These are phyloP conservation scores for Notechis scutatus DNA, from an alignment of 2,113 vertebrate species.

Conservation along the genomic window DNA sequence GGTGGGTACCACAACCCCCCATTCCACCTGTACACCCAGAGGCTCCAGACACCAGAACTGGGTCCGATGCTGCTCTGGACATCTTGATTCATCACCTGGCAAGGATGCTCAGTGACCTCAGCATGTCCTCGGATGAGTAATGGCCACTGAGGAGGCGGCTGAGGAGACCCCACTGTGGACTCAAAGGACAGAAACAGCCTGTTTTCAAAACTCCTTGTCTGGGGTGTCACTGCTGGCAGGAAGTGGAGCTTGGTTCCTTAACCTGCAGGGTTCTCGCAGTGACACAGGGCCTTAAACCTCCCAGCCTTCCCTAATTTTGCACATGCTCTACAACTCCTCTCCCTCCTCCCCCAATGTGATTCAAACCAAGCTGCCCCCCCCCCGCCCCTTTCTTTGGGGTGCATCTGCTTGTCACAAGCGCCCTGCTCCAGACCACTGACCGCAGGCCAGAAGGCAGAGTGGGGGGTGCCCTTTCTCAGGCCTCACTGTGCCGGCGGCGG, in stretches of 20 bases:
- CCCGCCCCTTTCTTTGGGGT: neutral
- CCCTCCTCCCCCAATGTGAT: neutral
- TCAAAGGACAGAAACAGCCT: neutral
- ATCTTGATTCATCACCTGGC: neutral
- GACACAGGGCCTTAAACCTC: neutral
- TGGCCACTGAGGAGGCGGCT: neutral
- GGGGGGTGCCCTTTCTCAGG: neutral
- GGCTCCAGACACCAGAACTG: neutral
- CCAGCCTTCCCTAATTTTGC: neutral
- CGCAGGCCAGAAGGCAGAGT: neutral
- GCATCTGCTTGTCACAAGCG: no score
- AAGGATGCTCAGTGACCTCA: neutral
- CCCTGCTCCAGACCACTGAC: neutral
- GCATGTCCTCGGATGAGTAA: neutral
- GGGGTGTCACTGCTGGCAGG: neutral
- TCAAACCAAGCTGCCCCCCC: neutral
- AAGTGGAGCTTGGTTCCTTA: neutral
- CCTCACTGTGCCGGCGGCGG: neutral
- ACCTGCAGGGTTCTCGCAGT: neutral
- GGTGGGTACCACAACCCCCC: neutral
- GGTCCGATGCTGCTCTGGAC: neutral
- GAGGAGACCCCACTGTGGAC: neutral
- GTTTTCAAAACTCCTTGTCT: neutral
- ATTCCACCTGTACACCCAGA: neutral
- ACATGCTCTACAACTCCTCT: neutral